These are phyloP conservation scores for Nemotelus nigrinus DNA, from an alignment of 2,888 invertebrate species.

Conservation along the genomic window DNA sequence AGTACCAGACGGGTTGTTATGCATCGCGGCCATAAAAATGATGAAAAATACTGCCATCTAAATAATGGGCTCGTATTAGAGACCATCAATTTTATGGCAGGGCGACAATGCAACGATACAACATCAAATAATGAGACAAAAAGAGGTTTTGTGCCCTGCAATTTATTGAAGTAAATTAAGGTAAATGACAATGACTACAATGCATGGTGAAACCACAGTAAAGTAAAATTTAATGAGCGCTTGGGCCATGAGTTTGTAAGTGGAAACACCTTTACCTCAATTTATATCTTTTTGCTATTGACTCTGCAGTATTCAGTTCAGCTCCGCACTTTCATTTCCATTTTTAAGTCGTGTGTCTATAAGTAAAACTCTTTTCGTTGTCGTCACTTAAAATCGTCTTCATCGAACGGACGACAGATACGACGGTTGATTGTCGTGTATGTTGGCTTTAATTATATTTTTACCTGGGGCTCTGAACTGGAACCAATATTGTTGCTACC, in stretches of 20 bases:
- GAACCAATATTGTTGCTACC: slow-evolving; percentile 22
- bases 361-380: slow-evolving; percentile 29
- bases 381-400: slow-evolving; percentile 25
- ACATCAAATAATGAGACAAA: slow-evolving; percentile 39
- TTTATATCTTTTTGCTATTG: slow-evolving; percentile 20
- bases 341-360: background rate
- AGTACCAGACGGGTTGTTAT: background rate
- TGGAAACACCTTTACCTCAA: slow-evolving; percentile 19
- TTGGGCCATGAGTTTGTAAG: background rate
- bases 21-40: slow-evolving; percentile 38
- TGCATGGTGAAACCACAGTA: slow-evolving; percentile 13
- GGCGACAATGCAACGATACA: slow-evolving; percentile 28
- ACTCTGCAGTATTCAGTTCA: background rate
- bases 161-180: slow-evolving; percentile 44
- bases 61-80: slow-evolving; percentile 43
- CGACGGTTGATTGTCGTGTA: slow-evolving; percentile 16
- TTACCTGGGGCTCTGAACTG: slow-evolving; percentile 33
- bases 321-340: slow-evolving; percentile 26
- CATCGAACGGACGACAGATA: background rate
- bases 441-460: slow-evolving; percentile 38
- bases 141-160: slow-evolving; percentile 41
- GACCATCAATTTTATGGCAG: slow-evolving; percentile 39
- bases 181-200: slow-evolving; percentile 33
- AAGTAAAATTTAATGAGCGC: slow-evolving; percentile 23
- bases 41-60: slow-evolving; percentile 29